Evolutionary conservation across 2,797 vertebrate species (phyloP).

Genomic region (Pelochelys cantorii): DNA sequence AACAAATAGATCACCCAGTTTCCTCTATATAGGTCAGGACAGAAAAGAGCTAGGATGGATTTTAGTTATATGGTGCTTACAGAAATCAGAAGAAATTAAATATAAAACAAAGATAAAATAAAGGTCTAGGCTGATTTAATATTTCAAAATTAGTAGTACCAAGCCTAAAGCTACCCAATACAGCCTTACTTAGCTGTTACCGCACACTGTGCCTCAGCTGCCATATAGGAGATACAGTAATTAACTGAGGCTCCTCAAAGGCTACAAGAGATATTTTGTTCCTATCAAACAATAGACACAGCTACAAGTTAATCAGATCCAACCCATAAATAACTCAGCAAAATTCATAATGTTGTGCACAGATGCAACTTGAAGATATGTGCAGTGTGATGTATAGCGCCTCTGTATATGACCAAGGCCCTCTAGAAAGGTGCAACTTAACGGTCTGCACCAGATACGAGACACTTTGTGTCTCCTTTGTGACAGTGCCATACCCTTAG

Average conservation of each 20-base stretch:
- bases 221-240: not conserved
- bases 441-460: not conserved
- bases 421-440: not conserved
- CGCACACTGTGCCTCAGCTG: not conserved
- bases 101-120: not conserved
- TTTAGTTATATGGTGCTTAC: not conserved
- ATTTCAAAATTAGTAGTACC: not conserved
- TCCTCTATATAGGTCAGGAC: not conserved
- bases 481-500: no score
- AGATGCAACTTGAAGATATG: not conserved
- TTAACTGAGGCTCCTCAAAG: not conserved
- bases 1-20: not conserved
- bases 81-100: not conserved
- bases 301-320: not conserved
- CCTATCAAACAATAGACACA: accelerated
- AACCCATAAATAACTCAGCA: not conserved
- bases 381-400: no score
- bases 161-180: not conserved
- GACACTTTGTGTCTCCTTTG: not conserved
- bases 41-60: not conserved
- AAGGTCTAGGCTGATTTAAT: not conserved
- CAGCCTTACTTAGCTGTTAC: accelerated
- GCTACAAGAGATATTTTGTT: not conserved
- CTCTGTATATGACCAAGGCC: not conserved
- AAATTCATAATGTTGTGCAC: not conserved